A percentile compares a stretch with the other conserved stretches of the same genome.
These are phyloP conservation scores for Mallotus villosus DNA, from an alignment of 2,797 vertebrate genomes.

Conservation along the genomic window DNA sequence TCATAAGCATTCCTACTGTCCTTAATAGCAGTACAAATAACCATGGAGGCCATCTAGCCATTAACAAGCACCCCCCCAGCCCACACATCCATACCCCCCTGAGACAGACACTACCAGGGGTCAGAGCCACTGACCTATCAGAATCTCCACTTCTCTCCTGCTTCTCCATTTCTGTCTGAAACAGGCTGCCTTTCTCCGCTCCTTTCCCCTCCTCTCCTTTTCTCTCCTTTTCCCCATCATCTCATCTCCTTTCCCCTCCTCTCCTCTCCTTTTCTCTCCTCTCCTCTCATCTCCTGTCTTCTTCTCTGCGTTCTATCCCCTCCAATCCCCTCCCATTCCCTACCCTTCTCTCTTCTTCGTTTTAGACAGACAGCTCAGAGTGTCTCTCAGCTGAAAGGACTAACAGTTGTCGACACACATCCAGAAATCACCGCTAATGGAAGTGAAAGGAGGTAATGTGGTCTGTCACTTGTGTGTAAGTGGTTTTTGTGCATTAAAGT, in stretches of 20 bases:
- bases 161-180: no score
- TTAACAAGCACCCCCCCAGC: conserved; percentile 60
- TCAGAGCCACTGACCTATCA: conserved; percentile 51
- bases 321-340: no score
- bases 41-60: conserved; percentile 57
- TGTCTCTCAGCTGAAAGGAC: conserved; percentile 45
- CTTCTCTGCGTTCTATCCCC: no score
- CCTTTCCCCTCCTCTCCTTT: neutral
- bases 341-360: no score
- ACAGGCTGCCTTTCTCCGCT: no score
- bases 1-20: conserved; percentile 57
- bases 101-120: conserved; percentile 15
- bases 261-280: no score
- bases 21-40: conserved; percentile 63
- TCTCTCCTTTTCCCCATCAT: conserved; percentile 8
- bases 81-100: conserved; percentile 22
- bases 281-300: no score
- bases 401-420: conserved; percentile 59
- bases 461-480: conserved; percentile 64
- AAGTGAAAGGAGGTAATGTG: conserved; percentile 65
- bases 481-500: conserved; percentile 63
- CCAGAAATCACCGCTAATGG: conserved; percentile 66
- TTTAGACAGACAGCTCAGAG: conserved; percentile 28
- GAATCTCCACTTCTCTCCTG: conserved; percentile 11
- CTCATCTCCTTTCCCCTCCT: no score